Conservation (phyloP, 2,797 vertebrate genomes). For the Sebastes dallii region DNA sequence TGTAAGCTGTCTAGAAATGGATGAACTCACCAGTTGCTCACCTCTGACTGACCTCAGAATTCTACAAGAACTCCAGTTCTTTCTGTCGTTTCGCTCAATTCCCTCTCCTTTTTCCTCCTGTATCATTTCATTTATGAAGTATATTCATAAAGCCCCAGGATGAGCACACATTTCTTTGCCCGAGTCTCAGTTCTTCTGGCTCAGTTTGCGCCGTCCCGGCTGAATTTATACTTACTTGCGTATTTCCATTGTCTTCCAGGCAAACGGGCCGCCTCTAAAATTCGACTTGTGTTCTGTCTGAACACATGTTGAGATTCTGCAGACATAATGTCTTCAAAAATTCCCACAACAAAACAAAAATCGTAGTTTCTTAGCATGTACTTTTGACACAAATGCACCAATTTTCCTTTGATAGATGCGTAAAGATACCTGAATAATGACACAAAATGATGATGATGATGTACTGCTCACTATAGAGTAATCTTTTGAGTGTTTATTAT, state of each 20-base stretch:
- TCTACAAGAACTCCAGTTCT: background rate
- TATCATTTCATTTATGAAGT: background rate
- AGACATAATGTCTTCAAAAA: background rate
- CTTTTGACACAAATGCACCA: too few species aligned
- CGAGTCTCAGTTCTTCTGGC: background rate
- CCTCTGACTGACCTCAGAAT: background rate
- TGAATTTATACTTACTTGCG: background rate
- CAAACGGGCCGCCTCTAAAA: background rate
- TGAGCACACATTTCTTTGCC: background rate
- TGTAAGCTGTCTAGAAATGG: background rate
- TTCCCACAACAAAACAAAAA: background rate
- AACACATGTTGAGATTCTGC: background rate
- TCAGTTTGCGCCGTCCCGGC: background rate
- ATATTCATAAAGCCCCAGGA: background rate
- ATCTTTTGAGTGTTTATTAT: too few species aligned
- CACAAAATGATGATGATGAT: background rate
- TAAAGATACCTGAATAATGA: too few species aligned
- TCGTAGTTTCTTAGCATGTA: too few species aligned
- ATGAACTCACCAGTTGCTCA: background rate
- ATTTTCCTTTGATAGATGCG: too few species aligned
- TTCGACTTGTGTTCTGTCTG: background rate
- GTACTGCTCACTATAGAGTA: background rate
- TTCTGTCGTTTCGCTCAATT: background rate
- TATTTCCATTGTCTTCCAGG: background rate
- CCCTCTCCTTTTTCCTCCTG: background rate